Evolutionary conservation across 2,888 invertebrate species (phyloP).

Genomic region (Oscheius sp.): DNA sequence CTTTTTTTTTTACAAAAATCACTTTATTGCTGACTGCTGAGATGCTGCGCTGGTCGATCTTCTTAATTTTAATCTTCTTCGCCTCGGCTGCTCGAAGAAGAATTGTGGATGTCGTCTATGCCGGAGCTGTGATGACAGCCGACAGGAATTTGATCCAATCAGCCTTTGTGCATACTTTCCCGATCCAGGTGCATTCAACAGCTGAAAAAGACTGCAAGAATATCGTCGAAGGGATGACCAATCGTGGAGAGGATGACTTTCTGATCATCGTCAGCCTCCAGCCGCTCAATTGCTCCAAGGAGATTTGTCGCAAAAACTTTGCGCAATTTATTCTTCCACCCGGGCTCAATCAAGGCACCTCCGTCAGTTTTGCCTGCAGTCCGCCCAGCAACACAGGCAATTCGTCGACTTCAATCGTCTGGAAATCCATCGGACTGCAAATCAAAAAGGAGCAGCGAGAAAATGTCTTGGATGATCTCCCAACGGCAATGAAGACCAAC

Average conservation of each 20-base stretch:
- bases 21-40: too few species aligned
- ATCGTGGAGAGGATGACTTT: not conserved
- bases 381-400: too few species aligned
- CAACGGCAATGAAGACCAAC: not conserved
- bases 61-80: too few species aligned
- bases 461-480: not conserved
- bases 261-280: not conserved
- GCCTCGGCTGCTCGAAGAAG: too few species aligned
- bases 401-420: not conserved
- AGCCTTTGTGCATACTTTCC: not conserved
- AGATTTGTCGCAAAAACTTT: slow-evolving; percentile 9
- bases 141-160: not conserved
- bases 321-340: not conserved
- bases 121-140: not conserved
- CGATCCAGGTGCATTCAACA: slow-evolving; percentile 3
- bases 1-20: too few species aligned
- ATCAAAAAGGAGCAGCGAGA: not conserved
- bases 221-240: not conserved
- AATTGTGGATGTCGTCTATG: not conserved
- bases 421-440: not conserved
- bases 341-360: not conserved
- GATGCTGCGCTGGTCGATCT: too few species aligned
- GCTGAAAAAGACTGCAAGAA: not conserved
- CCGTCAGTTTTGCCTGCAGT: slow-evolving; percentile 9
- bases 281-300: not conserved